Conservation (phyloP, 1,140 invertebrate species). For the Pomacea maculata region DNA sequence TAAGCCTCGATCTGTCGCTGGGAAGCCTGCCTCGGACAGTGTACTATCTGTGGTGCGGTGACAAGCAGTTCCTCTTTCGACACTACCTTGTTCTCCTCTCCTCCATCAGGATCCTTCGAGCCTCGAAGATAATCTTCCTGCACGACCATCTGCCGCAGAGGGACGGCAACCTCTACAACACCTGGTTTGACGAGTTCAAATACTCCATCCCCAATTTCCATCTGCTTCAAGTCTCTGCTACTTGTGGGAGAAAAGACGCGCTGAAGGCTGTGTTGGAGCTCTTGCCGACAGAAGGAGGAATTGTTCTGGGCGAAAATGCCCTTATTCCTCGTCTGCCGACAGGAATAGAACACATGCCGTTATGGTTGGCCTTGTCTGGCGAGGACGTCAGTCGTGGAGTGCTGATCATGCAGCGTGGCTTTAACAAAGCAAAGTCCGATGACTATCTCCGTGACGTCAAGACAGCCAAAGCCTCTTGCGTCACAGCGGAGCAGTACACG, state of each 20-base stretch:
- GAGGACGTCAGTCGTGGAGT: conserved; percentile 3
- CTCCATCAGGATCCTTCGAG: too few relatives aligned
- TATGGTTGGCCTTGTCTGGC: conserved; percentile 18
- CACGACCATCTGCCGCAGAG: neutral
- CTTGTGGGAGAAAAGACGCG: neutral
- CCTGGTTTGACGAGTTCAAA: neutral
- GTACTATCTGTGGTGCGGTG: neutral
- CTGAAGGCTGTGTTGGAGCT: neutral
- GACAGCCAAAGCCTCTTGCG: neutral
- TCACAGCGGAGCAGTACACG: neutral
- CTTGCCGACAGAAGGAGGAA: neutral
- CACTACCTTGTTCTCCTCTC: too few relatives aligned
- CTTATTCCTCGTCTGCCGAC: neutral
- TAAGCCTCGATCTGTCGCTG: neutral
- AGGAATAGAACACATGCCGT: neutral
- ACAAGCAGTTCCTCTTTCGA: neutral
- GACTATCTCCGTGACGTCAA: neutral
- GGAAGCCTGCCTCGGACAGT: neutral
- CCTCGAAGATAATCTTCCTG: neutral
- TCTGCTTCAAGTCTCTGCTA: too few relatives aligned
- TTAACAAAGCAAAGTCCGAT: neutral
- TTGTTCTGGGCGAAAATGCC: neutral
- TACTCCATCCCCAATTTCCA: neutral
- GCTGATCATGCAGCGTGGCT: conserved; percentile 5
- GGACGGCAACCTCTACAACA: neutral